Evolutionary conservation across 2,888 invertebrate species (phyloP).

Genomic region (Temnothorax ravouxi): DNA sequence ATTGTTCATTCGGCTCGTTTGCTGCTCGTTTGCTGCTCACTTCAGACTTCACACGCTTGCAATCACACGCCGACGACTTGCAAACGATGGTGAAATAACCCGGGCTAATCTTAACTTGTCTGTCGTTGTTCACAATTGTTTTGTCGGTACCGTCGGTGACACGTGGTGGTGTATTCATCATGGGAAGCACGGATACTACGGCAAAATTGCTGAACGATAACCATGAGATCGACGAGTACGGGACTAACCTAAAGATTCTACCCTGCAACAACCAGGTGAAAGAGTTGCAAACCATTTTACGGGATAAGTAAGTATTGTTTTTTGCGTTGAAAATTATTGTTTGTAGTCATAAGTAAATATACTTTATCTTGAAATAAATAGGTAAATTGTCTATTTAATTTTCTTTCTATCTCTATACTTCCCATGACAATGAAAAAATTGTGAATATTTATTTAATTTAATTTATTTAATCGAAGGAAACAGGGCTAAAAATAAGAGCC

Average conservation of each 20-base stretch:
- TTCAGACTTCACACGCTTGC: not conserved
- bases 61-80: not conserved
- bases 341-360: not conserved
- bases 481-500: too few species aligned
- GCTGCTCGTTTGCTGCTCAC: not conserved
- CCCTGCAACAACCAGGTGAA: slow-evolving; percentile 93
- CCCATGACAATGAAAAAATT: not conserved
- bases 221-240: slow-evolving; percentile 88
- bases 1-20: not conserved
- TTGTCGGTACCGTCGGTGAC: not conserved
- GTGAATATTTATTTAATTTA: not conserved
- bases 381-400: not conserved
- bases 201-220: slow-evolving; percentile 74
- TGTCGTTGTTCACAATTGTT: not conserved
- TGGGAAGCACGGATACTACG: slow-evolving; percentile 79
- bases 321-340: not conserved
- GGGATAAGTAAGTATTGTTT: slow-evolving; percentile 91
- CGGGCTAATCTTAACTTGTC: not conserved
- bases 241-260: slow-evolving; percentile 91
- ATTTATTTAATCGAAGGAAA: not conserved
- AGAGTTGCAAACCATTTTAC: slow-evolving; percentile 94
- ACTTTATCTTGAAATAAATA: not conserved
- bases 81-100: not conserved
- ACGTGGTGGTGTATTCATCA: slow-evolving; percentile 57
- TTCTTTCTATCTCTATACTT: not conserved